Base-by-base conservation (phyloP, 2,888 invertebrate genomes). In the Ectemnius continuus region DNA sequence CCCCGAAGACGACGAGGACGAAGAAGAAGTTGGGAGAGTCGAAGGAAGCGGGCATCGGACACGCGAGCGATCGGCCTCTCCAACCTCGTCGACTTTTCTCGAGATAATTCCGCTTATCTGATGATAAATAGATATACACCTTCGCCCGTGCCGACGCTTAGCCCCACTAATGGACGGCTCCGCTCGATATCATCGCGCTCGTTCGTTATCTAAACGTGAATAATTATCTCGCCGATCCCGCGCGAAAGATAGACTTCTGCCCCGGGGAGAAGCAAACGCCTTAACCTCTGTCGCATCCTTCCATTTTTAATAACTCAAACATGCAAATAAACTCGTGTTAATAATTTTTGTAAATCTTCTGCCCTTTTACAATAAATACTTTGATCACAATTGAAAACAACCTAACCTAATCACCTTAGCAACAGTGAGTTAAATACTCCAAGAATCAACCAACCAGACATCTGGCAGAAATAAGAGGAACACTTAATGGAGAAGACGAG, bases 171-270 rank as follows among this genome's bases (percentile, higher is more conserved):
- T 86, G 85, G 85, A 83, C 82, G 86, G 82, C 82, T 79, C 82
- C 76, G 79, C 74, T 84, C 80, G 85, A 85, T 85, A 85, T 81
- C 79, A 85, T 86, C 86, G 85, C 84, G 63, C 67, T 74, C 84
- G 84, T 85, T 85, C 85, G 83, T 87, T 87, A 87, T 87, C 87
- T 83, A 84, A 85, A 86, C 83, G 84, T 83, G 86, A 86, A 86
- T 87, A 87, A 87, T 87, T 87, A 87, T 86, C 86, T 86, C 76
- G 36, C 36, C 36, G 83, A 83, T 83, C 81, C 60, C 47, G 65
- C 23, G 64, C 74, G 83, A 79, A 83, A 78, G 72, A 78, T 79
- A 8, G 4, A 36, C 11, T 8, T 36, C 8, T 36, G 36, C 36
- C 11, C 28, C 36, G 8, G 36, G 36, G 36, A 36, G 11, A 2